Evolutionary conservation across 1,140 invertebrate species (phyloP).

Genomic region (Gerris buenoi): DNA sequence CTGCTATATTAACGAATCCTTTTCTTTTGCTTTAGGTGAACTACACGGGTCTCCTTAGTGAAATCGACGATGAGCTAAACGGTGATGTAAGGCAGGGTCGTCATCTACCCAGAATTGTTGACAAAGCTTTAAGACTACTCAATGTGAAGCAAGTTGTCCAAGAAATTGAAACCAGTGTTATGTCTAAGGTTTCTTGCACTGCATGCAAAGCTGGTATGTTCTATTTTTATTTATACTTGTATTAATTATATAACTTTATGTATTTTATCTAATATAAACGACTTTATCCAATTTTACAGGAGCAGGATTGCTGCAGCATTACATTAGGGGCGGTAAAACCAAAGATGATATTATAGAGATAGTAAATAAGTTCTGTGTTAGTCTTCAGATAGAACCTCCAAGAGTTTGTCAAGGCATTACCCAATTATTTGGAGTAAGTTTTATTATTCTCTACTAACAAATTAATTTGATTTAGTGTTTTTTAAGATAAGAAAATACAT

Average conservation of each 20-base stretch:
- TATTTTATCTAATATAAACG: no score
- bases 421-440: slow-evolving; percentile 59
- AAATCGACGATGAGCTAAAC: slow-evolving; percentile 40
- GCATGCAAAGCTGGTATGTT: slow-evolving; percentile 65
- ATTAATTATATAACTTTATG: no score
- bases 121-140: slow-evolving; percentile 62
- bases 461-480: no score
- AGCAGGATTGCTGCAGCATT: slow-evolving; percentile 67
- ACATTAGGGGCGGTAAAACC: slow-evolving; percentile 63
- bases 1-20: no score
- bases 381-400: slow-evolving; percentile 64
- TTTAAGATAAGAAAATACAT: slow-evolving; percentile 1
- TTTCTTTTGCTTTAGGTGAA: slow-evolving; percentile 29
- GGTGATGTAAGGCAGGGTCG: slow-evolving; percentile 28
- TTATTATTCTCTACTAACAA: no score
- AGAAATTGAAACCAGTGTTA: slow-evolving; percentile 75
- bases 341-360: slow-evolving; percentile 72
- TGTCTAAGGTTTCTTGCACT: slow-evolving; percentile 80
- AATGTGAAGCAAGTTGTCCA: slow-evolving; percentile 69
- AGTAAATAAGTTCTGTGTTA: slow-evolving; percentile 71
- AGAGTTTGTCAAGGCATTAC: slow-evolving; percentile 77
- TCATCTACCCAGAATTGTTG: slow-evolving; percentile 57
- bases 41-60: slow-evolving; percentile 51
- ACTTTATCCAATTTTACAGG: no score
- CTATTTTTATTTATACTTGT: no score